Evolutionary conservation across 1,140 invertebrate genomes (phyloP), one percentile per base, ranked within the genome.

Genomic region (Popillia japonica): DNA sequence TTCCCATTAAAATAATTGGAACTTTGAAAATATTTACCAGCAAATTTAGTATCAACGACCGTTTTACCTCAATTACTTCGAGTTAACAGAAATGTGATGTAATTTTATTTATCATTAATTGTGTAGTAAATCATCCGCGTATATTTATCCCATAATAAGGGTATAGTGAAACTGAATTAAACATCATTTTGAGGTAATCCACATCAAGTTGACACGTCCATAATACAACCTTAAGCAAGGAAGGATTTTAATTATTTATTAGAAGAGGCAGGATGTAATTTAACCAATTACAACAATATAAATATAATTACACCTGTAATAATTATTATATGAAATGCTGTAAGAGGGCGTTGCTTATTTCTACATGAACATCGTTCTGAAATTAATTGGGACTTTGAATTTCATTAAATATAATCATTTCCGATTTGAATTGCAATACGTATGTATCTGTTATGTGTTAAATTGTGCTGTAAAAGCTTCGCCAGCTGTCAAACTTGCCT

Each of bases 371-470:
- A 34, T 55, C 17, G 48, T 55, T 55, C 14, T 34, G 48, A 55
- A 55, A 55, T 55, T 55, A 55, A 55, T 55, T 55, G 48, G 14
- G 17, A 55, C 17, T 55, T 55, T 14, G n/a, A 55, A 55, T 55
- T 55, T 55, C 14, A 55, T 55, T 55, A 55, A 55, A 55, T 55
- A n/a, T 55, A 55, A 55, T 55, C 48, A 17, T 17, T 10, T 34
- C 27, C 27, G 2, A 34, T 34, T 34, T 34, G 27, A 34, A 34
- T 34, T 34, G 27, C 27, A 4, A 4, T 34, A 34, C 27, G 4
- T 34, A 34, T 4, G 4, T 34, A 34, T 34, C 27, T n/a, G 27
- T 34, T 2, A 1, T 34, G 27, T 34, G 1, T 34, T 34, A 34
- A 34, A 34, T 34, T 34, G 4, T 34, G 4, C 27, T 34, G 27